Conservation (phyloP, 2,113 vertebrate genomes). For the Oriolus oriolus region DNA sequence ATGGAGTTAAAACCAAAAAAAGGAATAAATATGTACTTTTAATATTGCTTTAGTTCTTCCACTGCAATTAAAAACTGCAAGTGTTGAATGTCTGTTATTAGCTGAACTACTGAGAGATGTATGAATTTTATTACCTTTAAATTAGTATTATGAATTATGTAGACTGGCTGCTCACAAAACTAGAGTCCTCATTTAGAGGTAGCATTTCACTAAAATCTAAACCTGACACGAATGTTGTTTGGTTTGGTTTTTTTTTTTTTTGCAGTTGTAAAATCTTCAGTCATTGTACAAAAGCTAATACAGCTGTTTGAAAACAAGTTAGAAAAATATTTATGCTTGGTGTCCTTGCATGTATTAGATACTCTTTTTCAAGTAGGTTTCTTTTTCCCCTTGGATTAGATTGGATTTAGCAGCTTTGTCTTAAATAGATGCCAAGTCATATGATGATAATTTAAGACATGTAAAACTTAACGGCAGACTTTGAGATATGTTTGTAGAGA, state of each 20-base stretch:
- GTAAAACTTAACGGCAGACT: neutral
- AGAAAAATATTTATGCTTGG: neutral
- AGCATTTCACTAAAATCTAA: conserved; percentile 6
- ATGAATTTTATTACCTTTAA: neutral
- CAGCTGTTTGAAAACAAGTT: conserved; percentile 15
- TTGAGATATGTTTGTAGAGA: neutral
- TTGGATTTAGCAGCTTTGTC: neutral
- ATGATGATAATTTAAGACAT: neutral
- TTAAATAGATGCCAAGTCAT: neutral
- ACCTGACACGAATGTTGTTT: neutral
- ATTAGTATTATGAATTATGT: neutral
- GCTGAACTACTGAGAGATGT: neutral
- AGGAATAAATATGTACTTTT: neutral
- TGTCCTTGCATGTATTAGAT: neutral
- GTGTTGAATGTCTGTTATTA: neutral
- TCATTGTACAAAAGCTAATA: neutral
- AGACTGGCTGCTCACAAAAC: neutral
- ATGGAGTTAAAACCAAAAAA: neutral
- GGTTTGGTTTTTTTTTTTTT: neutral
- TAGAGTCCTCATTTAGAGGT: conserved; percentile 10
- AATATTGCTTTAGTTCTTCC: neutral
- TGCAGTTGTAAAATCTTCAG: neutral
- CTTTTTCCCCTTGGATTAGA: neutral
- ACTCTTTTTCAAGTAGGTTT: neutral
- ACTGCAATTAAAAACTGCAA: neutral